Percentiles rank a stretch among this genome's conserved stretches.
phyloP scores from a whole-genome alignment of 2,888 invertebrate species.

The Colletes collaris region DNA sequence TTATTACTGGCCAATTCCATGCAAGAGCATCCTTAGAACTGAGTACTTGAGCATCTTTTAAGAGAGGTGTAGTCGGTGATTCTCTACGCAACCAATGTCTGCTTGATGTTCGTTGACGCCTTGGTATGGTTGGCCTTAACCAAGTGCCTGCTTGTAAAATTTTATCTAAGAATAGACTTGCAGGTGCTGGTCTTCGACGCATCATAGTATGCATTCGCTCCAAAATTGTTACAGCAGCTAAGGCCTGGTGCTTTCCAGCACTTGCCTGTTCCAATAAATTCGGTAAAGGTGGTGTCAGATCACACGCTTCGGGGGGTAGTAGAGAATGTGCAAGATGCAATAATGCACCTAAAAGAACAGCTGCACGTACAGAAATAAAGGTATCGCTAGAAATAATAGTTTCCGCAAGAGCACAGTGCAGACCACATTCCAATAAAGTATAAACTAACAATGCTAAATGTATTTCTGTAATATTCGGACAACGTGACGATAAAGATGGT shows the following conservation, averaged over 20 bases:
- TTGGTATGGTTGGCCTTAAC: slow-evolving; percentile 76
- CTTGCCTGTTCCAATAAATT: slow-evolving; percentile 92
- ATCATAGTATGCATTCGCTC: slow-evolving; percentile 91
- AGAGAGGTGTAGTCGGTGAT: slow-evolving; percentile 76
- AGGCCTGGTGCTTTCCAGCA: slow-evolving; percentile 90
- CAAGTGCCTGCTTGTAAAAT: slow-evolving; percentile 85
- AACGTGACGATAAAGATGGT: slow-evolving; percentile 92
- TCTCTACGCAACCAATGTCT: slow-evolving; percentile 79
- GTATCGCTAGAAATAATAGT: slow-evolving; percentile 95
- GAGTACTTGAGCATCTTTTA: slow-evolving; percentile 93
- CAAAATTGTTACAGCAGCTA: slow-evolving; percentile 92
- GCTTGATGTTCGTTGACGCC: slow-evolving; percentile 73
- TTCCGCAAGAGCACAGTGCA: slow-evolving; percentile 95
- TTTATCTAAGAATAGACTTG: slow-evolving; percentile 92
- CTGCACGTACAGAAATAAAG: slow-evolving; percentile 95
- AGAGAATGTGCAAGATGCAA: slow-evolving; percentile 93
- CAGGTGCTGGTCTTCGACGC: slow-evolving; percentile 91
- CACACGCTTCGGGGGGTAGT: slow-evolving; percentile 94
- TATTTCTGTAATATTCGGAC: slow-evolving; percentile 95
- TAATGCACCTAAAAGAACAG: slow-evolving; percentile 94
- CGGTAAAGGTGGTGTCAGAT: slow-evolving; percentile 92
- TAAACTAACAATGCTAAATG: slow-evolving; percentile 95
- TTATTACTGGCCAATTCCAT: slow-evolving; percentile 97
- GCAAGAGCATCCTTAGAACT: slow-evolving; percentile 90
- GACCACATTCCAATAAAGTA: slow-evolving; percentile 93